Base-by-base conservation (phyloP, 2,113 vertebrate genomes). In the Pelobates fuscus region DNA sequence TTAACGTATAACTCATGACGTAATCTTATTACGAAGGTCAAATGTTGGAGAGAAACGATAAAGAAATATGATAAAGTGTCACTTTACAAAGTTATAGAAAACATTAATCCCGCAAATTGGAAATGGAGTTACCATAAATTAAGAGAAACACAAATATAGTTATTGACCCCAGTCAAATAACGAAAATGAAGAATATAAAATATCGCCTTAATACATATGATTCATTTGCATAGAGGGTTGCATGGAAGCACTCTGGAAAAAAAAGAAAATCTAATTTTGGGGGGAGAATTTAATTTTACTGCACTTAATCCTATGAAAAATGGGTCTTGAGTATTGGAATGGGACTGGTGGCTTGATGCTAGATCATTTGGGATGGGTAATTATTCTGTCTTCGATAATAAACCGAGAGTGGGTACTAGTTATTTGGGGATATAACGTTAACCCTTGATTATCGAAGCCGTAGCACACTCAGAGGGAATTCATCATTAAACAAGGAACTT, bases 101-200 rank as follows among this genome's bases (percentile, higher is more conserved):
- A 32, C 72, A 67, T 75, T 60, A 67, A 66, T 75, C 72, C 72
- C 63, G 37, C 24, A 67, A 67, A 75, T 75, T 75, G 55, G 41
- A 75, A 60, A 67, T 59, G 72, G 58, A 75, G 62, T 75, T 75
- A 49, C 32, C 63, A 75, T 75, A 75, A 75, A 75, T 75, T 75
- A 75, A 75, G 63, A 60, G 55, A 67, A 75, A 67, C 63, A 60
- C 72, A 75, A 75, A 75, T 75, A 75, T 26, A 10, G 37, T 46
- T 30, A 66, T 55, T 67, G 54, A 75, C 72, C 72, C 54, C 54
- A n/a, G 20, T 59, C 63, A 46, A 27, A 18, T 23, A 8, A 24
- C 2, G 25, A 41, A 26, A 52, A 24, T 44, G 37, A 70, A 60
- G 55, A 32, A 43, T 67, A 26, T 27, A 59, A 66, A 67, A 75